Evolutionary conservation across 2,113 vertebrate species (phyloP), one percentile per base, ranked within the genome.

Genomic region (Callionymus lyra): DNA sequence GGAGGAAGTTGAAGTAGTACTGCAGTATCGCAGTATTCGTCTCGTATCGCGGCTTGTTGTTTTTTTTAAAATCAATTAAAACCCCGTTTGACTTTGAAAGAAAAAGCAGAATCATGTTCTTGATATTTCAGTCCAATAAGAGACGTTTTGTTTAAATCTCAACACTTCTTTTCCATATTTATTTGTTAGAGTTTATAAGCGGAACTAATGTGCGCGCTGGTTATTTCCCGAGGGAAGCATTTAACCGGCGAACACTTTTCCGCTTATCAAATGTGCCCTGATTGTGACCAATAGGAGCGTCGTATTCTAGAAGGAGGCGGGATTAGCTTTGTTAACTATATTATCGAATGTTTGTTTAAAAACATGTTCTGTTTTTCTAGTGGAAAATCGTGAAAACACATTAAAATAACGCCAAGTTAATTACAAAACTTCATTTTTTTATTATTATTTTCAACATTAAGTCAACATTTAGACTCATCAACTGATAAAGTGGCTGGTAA

Each of bases 371-470:
- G 8, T 4, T 27, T 27, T 27, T 27, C 4, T 27, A 27, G 8
- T 8, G 8, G 21, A 8, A 27, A 27, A 27, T 5, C 1, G 9
- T 11, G 3, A 5, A 5, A 27, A 27, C 21, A 27, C 21, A 27
- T 5, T 31, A 17, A 6, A 13, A 18, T 14, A 5, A 18, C 2
- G 9, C 15, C n/a, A n/a, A n/a, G n/a, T n/a, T n/a, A 41, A 34
- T 16, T 2, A 45, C 4, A 1, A 87, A 85, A 84, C 81, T 81
- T 16, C 80, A 81, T 10, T 68, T 79, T 36, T 88, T 87, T 45
- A 87, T 88, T 33, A 74, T 86, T 34, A 16, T 33, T 67, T 4
- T 6, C 16, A 2, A 68, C 65, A 52, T 79, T 65, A 36, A 63
- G 60, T 2, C 79, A 68, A 41, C 67, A 40, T n/a, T 6, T 46